Evolutionary conservation across 2,888 invertebrate species (phyloP).

Genomic region (Conomelus anceps): DNA sequence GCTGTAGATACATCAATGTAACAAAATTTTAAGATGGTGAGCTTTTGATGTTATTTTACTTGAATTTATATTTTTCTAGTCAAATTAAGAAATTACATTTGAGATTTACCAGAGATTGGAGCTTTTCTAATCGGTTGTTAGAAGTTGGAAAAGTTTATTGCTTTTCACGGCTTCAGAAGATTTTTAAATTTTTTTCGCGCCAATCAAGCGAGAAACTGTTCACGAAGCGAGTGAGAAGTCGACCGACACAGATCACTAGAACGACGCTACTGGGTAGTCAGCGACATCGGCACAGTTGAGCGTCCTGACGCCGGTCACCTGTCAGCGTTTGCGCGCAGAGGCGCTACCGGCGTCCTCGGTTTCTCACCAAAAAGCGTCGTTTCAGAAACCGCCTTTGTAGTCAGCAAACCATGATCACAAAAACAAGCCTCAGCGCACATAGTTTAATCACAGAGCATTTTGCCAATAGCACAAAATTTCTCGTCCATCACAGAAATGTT

Average conservation of each 20-base stretch:
- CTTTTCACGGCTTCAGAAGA: neutral
- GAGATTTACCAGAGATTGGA: neutral
- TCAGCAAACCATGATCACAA: neutral
- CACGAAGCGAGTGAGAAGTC: neutral
- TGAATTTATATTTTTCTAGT: neutral
- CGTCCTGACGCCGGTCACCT: neutral
- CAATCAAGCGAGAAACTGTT: neutral
- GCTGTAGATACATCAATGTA: no score
- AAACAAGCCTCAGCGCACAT: neutral
- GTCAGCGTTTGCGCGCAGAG: neutral
- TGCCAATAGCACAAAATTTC: neutral
- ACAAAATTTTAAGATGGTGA: no score
- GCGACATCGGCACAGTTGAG: neutral
- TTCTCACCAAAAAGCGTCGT: neutral
- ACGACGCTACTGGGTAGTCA: neutral
- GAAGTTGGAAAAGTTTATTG: neutral
- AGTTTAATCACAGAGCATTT: neutral
- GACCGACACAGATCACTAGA: neutral
- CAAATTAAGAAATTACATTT: neutral
- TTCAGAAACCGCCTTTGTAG: neutral
- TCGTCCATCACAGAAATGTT: neutral
- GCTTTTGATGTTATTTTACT: neutral
- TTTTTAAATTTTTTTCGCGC: neutral
- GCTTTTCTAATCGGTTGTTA: neutral
- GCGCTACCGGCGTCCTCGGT: neutral